Evolutionary conservation across 2,113 vertebrate species (phyloP).

Genomic region (Laterallus jamaicensis): DNA sequence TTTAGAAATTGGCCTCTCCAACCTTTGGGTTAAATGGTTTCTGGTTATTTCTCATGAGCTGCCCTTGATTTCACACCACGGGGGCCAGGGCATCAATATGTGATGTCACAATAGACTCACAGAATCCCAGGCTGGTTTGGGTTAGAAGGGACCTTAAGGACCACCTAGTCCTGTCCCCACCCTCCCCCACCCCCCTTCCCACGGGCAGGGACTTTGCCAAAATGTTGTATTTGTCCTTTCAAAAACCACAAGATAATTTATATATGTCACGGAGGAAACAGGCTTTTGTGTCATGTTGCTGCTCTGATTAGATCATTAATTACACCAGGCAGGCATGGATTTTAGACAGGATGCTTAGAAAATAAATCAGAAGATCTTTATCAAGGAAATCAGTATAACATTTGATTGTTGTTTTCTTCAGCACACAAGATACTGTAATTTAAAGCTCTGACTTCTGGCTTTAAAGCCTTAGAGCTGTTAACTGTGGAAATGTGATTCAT

Average conservation of each 20-base stretch:
- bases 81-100: neutral
- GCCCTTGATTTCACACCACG: neutral
- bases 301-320: slow-evolving; percentile 1
- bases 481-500: neutral
- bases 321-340: neutral
- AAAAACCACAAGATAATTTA: neutral
- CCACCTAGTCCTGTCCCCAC: too few relatives aligned
- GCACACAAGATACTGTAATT: neutral
- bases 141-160: too few relatives aligned
- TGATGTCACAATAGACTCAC: too few relatives aligned
- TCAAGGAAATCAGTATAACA: neutral
- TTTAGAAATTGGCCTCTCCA: neutral
- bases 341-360: neutral
- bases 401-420: neutral
- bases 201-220: too few relatives aligned
- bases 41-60: neutral
- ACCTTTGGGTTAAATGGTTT: neutral
- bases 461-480: neutral
- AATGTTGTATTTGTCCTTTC: neutral
- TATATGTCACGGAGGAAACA: neutral
- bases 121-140: too few relatives aligned
- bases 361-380: neutral
- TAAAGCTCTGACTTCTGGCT: neutral
- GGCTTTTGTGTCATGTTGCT: neutral
- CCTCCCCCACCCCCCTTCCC: too few relatives aligned